Base-by-base conservation (phyloP, 2,113 vertebrate species). In the Danionella cerebrum region DNA sequence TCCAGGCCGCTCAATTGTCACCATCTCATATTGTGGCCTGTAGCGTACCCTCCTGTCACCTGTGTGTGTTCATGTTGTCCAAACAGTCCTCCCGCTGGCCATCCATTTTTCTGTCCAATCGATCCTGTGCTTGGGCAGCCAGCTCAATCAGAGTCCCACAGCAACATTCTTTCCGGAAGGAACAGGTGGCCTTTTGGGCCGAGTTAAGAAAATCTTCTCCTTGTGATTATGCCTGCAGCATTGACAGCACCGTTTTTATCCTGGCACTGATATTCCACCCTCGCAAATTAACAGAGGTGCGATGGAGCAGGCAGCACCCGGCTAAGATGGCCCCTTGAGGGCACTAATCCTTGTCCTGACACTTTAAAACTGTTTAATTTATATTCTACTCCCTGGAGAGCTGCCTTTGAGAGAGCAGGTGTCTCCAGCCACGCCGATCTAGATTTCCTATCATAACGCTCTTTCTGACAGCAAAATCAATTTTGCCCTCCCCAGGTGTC, bases 401-500 rank as follows among this genome's bases (percentile, higher is more conserved):
- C 19, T 44, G 36, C 55, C 55, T 53, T 42, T 45, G 22, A 52
- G 53, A 83, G 79, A 86, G 82, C 84, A 85, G 84, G 84, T 82
- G 84, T 79, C 80, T 78, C 83, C n/a, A n/a, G n/a, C n/a, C n/a
- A n/a, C n/a, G n/a, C n/a, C n/a, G n/a, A n/a, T n/a, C 84, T 63
- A 78, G 69, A 76, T 77, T 76, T 87, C 82, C 82, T 87, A 85
- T 87, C 86, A 87, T 85, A 74, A 65, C 55, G 80, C 83, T 84
- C 86, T 86, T 76, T 84, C 80, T 86, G 88, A 87, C 87, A 87
- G 79, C 77, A 73, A 86, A 88, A 89, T 89, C 88, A 85, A 89
- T 88, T 84, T 81, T 84, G 24, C 64, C 47, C 57, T 48, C 51
- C 52, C 67, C 19, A 51, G 35, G 45, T 69, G 66, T 18, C 69